Evolutionary conservation across 1,140 invertebrate genomes (phyloP).

Genomic region (Carposina sasakii): DNA sequence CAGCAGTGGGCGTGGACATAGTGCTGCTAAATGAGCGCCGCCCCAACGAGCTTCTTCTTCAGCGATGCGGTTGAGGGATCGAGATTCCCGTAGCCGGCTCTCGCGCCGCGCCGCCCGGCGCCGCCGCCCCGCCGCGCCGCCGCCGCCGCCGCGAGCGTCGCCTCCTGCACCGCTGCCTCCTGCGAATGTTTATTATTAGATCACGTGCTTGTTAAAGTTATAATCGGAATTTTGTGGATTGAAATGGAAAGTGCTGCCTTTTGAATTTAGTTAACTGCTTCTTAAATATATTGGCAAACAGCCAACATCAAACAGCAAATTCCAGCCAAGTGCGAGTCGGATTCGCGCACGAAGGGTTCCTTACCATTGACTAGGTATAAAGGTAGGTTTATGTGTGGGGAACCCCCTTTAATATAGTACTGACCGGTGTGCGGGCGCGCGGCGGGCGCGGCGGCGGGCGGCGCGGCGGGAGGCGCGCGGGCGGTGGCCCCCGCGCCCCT

Average conservation of each 20-base stretch:
- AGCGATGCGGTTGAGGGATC: conserved; percentile 86
- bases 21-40: conserved; percentile 45
- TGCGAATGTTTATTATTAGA: no score
- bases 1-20: conserved; percentile 52
- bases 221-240: no score
- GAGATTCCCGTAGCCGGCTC: conserved; percentile 83
- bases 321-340: no score
- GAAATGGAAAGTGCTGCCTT: no score
- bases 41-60: conserved; percentile 74
- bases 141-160: conserved; percentile 18
- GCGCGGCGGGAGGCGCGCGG: conserved; percentile 68
- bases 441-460: conserved; percentile 60
- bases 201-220: no score
- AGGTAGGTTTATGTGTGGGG: no score
- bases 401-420: no score
- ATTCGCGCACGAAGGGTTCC: no score
- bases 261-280: no score
- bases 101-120: conserved; percentile 70
- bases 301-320: no score
- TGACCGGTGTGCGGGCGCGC: conserved; percentile 40
- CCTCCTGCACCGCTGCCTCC: conserved; percentile 26
- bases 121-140: conserved; percentile 59
- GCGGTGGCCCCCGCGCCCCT: conserved; percentile 91
- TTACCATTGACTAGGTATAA: no score
- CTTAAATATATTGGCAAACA: no score